phyloP scores from a whole-genome alignment of 2,797 vertebrate species.

The Helicolenus hilgendorfi region DNA sequence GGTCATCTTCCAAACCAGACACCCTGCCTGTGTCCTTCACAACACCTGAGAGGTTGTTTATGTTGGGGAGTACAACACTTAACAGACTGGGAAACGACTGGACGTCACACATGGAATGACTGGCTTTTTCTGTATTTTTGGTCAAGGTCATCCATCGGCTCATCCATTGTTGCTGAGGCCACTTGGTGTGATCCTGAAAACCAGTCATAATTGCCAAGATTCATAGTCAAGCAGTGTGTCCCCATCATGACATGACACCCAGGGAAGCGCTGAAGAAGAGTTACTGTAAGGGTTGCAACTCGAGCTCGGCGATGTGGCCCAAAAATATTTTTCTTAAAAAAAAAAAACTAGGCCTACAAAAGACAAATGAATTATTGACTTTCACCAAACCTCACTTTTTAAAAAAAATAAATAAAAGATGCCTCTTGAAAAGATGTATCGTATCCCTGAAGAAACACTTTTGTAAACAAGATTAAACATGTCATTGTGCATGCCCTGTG shows the following conservation, averaged over 20 bases:
- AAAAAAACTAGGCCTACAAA: not conserved
- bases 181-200: not conserved
- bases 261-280: not conserved
- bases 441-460: no score
- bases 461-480: no score
- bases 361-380: no score
- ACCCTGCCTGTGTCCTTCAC: conserved; percentile 33
- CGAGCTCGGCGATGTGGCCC: not conserved
- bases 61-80: not conserved
- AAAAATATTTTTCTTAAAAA: fast-evolving
- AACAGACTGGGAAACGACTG: conserved; percentile 12
- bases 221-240: not conserved
- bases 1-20: conserved; percentile 17
- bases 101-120: conserved; percentile 7
- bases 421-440: fast-evolving
- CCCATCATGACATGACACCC: not conserved
- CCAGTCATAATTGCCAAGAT: not conserved
- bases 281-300: not conserved
- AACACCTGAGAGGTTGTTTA: conserved; percentile 36
- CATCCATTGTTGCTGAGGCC: not conserved
- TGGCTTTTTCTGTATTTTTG: not conserved
- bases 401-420: no score
- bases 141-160: conserved; percentile 28
- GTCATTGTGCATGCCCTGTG: no score
- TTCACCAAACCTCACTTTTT: no score